These are phyloP conservation scores for Chrysodeixis includens DNA, from an alignment of 2,888 invertebrate species.

Conservation along the genomic window DNA sequence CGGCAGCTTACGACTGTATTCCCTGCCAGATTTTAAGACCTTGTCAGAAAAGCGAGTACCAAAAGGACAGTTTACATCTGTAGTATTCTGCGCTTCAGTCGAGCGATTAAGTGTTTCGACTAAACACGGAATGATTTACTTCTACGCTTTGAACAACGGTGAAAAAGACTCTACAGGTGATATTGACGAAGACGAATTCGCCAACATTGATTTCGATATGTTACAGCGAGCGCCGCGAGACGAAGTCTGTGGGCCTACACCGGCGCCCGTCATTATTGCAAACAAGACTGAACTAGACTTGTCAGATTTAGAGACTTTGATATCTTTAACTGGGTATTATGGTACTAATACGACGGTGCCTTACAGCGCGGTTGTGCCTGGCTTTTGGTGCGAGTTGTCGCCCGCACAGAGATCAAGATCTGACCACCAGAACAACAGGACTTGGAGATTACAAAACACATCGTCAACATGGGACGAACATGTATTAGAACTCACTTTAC, in stretches of 20 bases:
- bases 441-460: constrained; percentile 96
- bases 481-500: constrained; percentile 95
- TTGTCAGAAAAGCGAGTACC: constrained; percentile 92
- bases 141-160: constrained; percentile 93
- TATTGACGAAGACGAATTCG: constrained; percentile 91
- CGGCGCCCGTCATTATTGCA: constrained; percentile 85
- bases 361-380: constrained; percentile 96
- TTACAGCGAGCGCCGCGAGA: constrained; percentile 79
- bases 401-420: constrained; percentile 97
- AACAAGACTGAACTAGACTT: constrained; percentile 89
- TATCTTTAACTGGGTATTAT: constrained; percentile 94
- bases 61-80: constrained; percentile 93
- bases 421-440: constrained; percentile 96
- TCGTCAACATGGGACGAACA: constrained; percentile 98
- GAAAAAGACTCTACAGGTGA: constrained; percentile 93
- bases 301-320: constrained; percentile 91
- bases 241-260: constrained; percentile 71
- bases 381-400: constrained; percentile 98
- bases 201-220: constrained; percentile 85
- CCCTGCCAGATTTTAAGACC: constrained; percentile 91
- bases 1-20: constrained; percentile 93
- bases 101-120: constrained; percentile 96
- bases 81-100: constrained; percentile 95
- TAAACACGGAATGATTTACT: constrained; percentile 94
- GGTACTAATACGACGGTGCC: constrained; percentile 87